Evolutionary conservation across 2,797 vertebrate genomes (phyloP).

Genomic region (Cacajao melanocephalus): DNA sequence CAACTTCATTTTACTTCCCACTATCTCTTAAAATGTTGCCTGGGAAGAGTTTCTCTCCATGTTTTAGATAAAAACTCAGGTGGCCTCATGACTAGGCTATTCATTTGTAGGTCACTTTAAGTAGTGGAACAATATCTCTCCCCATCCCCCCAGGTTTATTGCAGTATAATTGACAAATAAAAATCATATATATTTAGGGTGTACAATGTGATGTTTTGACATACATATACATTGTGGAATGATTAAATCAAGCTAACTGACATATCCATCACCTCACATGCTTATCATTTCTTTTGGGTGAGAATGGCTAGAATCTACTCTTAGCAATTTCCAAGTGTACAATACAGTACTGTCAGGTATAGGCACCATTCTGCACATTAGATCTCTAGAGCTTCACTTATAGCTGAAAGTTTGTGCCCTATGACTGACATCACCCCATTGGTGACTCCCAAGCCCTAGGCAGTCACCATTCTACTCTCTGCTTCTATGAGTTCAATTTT

Average conservation of each 20-base stretch:
- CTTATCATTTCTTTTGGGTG: not conserved
- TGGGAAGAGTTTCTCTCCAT: not conserved
- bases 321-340: not conserved
- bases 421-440: not conserved
- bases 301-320: not conserved
- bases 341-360: not conserved
- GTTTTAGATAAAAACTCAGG: not conserved
- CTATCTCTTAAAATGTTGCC: not conserved
- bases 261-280: not conserved
- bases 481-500: not conserved
- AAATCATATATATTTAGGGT: not conserved
- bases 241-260: not conserved
- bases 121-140: not conserved
- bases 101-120: not conserved
- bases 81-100: not conserved
- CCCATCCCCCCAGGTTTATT: not conserved
- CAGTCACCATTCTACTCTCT: not conserved
- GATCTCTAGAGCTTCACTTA: not conserved
- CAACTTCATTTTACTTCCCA: not conserved
- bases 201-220: not conserved
- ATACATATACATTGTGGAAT: not conserved
- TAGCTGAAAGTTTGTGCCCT: not conserved
- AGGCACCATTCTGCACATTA: not conserved
- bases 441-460: not conserved
- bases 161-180: not conserved